Evolutionary conservation across 2,797 vertebrate genomes (phyloP), one percentile per base, ranked within the genome.

Genomic region (Coranthus polyacanthus): DNA sequence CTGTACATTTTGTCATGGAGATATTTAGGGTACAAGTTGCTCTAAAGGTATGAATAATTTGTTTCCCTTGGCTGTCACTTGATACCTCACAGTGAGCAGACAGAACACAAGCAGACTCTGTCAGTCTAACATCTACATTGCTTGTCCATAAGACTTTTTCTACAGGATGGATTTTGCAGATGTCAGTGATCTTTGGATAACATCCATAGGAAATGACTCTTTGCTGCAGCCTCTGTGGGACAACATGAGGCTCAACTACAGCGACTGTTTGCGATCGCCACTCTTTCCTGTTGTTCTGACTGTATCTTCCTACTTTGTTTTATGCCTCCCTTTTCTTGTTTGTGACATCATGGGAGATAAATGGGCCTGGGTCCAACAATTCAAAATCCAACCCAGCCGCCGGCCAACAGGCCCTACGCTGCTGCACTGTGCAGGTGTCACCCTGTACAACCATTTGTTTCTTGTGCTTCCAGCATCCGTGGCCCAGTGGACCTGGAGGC

Each of bases 401-500:
- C 74, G 60, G 38, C 92, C 92, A 4, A 91, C 91, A 36, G 61
- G 67, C 9, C 72, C 89, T 6, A 86, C 82, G 49, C 68, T 94
- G 65, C 72, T 93, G 22, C 92, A 93, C 72, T 93, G 89, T 59
- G 81, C 88, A 4, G 85, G 92, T 13, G 77, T 94, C 52, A 94
- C 92, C 20, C 61, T 93, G 56, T 87, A 90, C 63, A 94, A 95
- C 60, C 90, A 94, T 46, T 8, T 84, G 18, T 86, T 94, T 66
- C 88, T 93, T 20, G 92, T 94, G 45, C 83, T 94, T 32, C 93
- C 94, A 2, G 92, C 92, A 15, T 80, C 92, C 2, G 82, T 91
- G 51, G 91, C 92, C 2, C 92, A 94, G 70, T 94, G 91, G 94
- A 74, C 64, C 8, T 94, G 93, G 93, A 90, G 90, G 61, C 92